phyloP scores from a whole-genome alignment of 35 echinoderm and acorn worm species.

The Stichopus chloronotus region DNA sequence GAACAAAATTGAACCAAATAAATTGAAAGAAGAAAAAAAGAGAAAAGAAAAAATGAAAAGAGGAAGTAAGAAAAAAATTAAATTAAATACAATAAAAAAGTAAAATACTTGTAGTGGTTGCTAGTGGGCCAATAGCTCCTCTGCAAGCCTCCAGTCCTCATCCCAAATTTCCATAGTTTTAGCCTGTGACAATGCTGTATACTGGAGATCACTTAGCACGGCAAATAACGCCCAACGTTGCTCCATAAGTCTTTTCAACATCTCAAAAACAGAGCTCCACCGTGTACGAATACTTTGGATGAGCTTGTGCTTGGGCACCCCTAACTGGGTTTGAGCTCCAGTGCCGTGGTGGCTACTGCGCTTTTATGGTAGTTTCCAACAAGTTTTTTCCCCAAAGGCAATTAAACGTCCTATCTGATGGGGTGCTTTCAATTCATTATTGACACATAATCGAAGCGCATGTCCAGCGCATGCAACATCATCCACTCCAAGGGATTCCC shows the following conservation, averaged over 20 bases:
- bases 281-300: not conserved
- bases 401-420: not conserved
- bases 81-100: not conserved
- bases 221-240: too few species aligned
- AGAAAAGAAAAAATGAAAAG: too few species aligned
- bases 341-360: conserved; percentile 32
- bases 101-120: not conserved
- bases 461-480: conserved; percentile 49
- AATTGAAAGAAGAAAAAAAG: too few species aligned
- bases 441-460: conserved; percentile 55
- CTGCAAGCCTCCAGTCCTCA: not conserved
- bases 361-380: conserved; percentile 53
- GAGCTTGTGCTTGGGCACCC: not conserved
- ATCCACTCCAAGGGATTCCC: conserved; percentile 16
- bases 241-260: not conserved
- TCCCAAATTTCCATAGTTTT: conserved; percentile 1
- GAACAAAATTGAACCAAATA: too few species aligned
- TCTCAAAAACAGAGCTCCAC: too few species aligned
- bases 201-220: not conserved
- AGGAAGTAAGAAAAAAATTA: not conserved
- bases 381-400: conserved; percentile 52
- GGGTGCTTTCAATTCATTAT: conserved; percentile 25
- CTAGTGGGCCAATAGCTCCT: not conserved
- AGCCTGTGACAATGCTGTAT: not conserved
- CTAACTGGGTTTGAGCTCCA: conserved; percentile 17